These are phyloP conservation scores for Tyrannus savana DNA, from an alignment of 2,113 vertebrate species.

Conservation along the genomic window DNA sequence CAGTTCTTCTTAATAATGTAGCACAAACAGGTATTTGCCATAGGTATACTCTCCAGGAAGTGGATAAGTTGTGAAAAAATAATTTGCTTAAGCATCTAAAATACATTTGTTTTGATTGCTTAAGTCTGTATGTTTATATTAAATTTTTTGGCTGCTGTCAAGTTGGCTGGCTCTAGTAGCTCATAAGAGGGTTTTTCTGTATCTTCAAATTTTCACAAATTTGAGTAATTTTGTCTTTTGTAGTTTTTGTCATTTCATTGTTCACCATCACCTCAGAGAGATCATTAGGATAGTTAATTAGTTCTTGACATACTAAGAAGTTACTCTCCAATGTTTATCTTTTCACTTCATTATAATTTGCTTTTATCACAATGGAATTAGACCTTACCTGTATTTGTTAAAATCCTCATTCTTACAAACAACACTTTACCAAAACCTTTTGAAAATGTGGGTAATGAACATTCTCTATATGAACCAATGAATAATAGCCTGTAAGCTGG, in stretches of 20 bases:
- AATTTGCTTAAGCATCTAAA: background rate
- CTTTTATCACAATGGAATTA: background rate
- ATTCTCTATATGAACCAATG: background rate
- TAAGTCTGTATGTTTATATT: background rate
- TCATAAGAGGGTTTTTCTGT: background rate
- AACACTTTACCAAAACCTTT: background rate
- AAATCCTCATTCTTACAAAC: background rate
- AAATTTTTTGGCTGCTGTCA: background rate
- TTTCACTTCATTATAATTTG: background rate
- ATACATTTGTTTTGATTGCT: background rate
- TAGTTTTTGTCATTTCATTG: slow-evolving; percentile 27
- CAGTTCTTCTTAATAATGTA: background rate
- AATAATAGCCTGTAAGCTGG: background rate
- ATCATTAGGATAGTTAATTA: slow-evolving; percentile 21
- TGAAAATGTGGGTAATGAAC: background rate
- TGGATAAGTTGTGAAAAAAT: background rate
- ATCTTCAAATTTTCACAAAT: background rate
- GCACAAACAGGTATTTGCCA: background rate
- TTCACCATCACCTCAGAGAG: slow-evolving; percentile 3
- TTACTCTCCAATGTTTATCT: background rate
- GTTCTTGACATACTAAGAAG: slow-evolving; percentile 9
- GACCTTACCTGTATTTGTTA: background rate
- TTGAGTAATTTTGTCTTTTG: background rate
- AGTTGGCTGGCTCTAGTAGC: background rate
- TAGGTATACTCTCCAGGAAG: background rate